Base-by-base conservation (phyloP, 2,113 vertebrate genomes). In the Butastur rufipennis region DNA sequence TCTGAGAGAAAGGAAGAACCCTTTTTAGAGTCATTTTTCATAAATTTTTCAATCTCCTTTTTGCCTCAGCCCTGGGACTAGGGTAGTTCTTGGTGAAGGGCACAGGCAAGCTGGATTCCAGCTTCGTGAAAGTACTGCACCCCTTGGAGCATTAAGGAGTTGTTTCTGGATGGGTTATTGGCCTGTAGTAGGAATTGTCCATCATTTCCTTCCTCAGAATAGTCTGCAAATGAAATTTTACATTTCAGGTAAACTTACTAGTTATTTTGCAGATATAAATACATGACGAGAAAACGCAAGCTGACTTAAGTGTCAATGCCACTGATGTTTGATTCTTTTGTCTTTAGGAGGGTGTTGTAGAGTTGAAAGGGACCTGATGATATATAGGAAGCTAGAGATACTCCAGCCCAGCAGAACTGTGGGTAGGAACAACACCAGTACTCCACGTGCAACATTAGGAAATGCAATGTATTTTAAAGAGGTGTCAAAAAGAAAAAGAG, bases 121-220 rank as follows among this genome's bases (percentile, higher is more conserved):
- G 36, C 43, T 71, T 68, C 0, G 0, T 73, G 55, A 22, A 86
- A 86, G 27, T 66, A 43, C 6, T 10, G 50, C 13, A 42, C 14
- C 16, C 21, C 25, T 85, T 81, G 45, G 32, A 86, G 34, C 43
- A 43, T 40, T 86, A 52, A 59, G 58, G 29, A 86, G 29, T 62
- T 90, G 34, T 56, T 94, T 75, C 61, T 79, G 55, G 20, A 22
- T 6, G 9, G 17, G 26, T 55, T 87, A 32, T 50, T 78, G 18
- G 21, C 75, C 66, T 62, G 36, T 47, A 32, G 55, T 40, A 86
- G 68, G n/a, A 82, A 45, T 53, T 86, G 22, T 34, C 17, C 20
- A 12, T 63, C 0, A 3, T 50, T 92, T 72, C 22, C 20, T 82
- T 81, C 58, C 48, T 38, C 36, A 74, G 53, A 72, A 53, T 20